Evolutionary conservation across 2,797 vertebrate genomes (phyloP).

Genomic region (Loris lydekkerianus): DNA sequence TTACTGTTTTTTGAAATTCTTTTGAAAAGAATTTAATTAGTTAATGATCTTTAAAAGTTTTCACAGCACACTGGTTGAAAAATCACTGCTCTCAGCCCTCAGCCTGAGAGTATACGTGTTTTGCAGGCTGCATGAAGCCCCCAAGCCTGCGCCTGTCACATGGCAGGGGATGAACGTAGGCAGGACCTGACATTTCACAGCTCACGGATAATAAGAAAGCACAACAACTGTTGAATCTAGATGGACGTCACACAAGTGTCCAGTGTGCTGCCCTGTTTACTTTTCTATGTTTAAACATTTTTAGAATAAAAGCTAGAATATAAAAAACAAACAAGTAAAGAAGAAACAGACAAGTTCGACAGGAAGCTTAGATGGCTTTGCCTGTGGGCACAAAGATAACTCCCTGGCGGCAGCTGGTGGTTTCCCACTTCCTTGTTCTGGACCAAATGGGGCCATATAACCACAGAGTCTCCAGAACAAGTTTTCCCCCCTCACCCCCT

Average conservation of each 20-base stretch:
- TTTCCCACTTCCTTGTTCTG: conserved; percentile 55
- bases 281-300: conserved; percentile 29
- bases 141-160: neutral
- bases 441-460: neutral
- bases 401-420: neutral
- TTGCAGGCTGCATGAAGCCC: neutral
- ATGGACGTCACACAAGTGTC: neutral
- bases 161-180: neutral
- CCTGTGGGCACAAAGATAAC: conserved; percentile 37
- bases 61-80: too few relatives aligned
- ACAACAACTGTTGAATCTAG: neutral
- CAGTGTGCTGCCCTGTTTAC: neutral
- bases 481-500: neutral
- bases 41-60: too few relatives aligned
- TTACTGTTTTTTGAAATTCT: too few relatives aligned
- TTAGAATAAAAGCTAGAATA: conserved; percentile 7
- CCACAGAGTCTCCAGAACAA: neutral
- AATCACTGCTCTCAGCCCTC: neutral
- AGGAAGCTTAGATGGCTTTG: conserved; percentile 3
- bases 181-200: conserved; percentile 19
- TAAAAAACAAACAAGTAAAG: neutral
- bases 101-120: neutral
- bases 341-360: neutral
- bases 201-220: neutral
- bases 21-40: too few relatives aligned